phyloP scores from a whole-genome alignment of 2,797 vertebrate genomes.

The Scolopax rusticola region DNA sequence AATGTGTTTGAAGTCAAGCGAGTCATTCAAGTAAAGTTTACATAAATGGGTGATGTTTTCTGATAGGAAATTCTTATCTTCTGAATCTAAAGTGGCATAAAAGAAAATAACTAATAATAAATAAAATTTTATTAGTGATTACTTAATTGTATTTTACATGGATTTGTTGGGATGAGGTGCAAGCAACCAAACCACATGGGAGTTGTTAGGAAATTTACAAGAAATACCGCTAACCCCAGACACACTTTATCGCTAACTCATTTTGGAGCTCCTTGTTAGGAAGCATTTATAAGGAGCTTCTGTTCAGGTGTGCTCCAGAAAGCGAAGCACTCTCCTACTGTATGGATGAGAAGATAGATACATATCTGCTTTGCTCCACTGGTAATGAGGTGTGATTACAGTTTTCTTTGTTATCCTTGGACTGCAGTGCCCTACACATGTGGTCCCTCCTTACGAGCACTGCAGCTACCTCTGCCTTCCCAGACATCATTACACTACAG shows the following conservation, averaged over 20 bases:
- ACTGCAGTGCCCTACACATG: not conserved
- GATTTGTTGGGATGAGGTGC: not conserved
- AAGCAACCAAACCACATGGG: not conserved
- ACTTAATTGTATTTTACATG: not conserved
- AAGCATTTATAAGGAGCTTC: not conserved
- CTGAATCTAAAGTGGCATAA: not conserved
- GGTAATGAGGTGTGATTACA: not conserved
- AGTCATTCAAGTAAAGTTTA: not conserved
- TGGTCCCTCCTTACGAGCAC: rapidly evolving
- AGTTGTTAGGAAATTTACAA: not conserved
- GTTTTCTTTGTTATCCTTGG: not conserved
- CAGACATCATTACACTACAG: not conserved
- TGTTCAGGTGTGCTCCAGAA: not conserved
- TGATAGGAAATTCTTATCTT: not conserved
- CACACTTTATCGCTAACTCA: not conserved
- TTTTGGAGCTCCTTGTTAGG: not conserved
- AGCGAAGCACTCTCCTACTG: not conserved
- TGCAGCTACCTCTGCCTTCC: not conserved
- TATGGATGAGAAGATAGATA: not conserved
- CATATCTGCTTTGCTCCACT: not conserved
- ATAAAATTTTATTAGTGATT: not conserved
- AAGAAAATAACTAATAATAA: not conserved
- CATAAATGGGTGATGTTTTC: not conserved
- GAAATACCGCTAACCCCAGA: not conserved
- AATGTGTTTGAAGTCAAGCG: not conserved